A percentile compares a stretch with the other conserved stretches of the same genome.
phyloP scores from a whole-genome alignment of 2,113 vertebrate species.

The Lophochroa leadbeateri region DNA sequence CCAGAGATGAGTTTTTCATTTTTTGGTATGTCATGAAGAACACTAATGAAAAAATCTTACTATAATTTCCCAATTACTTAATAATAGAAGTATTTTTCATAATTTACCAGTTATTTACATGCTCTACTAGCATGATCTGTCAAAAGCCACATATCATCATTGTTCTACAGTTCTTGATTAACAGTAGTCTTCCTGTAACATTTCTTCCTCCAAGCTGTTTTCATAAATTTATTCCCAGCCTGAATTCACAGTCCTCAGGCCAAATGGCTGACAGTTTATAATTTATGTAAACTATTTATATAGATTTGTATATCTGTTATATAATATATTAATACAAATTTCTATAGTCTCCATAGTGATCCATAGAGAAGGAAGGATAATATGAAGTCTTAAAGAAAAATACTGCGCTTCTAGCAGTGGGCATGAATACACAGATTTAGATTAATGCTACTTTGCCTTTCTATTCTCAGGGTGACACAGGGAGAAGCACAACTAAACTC shows the following conservation, averaged over 20 bases:
- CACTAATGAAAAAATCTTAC: neutral
- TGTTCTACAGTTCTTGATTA: neutral
- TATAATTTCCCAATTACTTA: neutral
- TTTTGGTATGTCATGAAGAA: neutral
- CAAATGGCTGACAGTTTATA: neutral
- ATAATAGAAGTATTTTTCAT: neutral
- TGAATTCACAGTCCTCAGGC: neutral
- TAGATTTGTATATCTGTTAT: neutral
- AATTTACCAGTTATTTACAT: neutral
- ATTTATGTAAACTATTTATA: neutral
- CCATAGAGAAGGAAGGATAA: neutral
- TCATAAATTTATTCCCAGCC: neutral
- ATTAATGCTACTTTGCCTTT: neutral
- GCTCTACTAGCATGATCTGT: neutral
- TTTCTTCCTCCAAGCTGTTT: neutral
- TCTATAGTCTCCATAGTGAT: neutral
- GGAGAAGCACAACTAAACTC: neutral
- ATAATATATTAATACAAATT: neutral
- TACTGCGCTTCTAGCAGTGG: neutral
- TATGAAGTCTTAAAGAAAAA: neutral
- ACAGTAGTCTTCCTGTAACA: neutral
- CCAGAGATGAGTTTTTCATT: neutral
- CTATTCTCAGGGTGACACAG: neutral
- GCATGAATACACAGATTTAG: neutral
- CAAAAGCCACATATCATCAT: neutral